phyloP scores from a whole-genome alignment of 2,113 vertebrate species.

The Gymnocephalus cernua region DNA sequence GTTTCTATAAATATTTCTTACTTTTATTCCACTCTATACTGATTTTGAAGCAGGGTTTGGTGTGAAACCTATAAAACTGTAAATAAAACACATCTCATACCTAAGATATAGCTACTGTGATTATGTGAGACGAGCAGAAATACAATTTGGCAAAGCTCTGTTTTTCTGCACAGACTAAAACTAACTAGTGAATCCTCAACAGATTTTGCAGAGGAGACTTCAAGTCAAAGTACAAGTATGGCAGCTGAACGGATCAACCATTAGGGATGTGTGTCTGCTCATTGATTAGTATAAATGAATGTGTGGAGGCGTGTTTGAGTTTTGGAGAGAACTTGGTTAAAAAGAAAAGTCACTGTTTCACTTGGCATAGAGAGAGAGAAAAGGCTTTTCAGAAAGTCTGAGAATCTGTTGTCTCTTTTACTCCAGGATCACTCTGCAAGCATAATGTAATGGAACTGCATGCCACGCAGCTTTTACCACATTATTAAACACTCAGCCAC shows the following conservation, averaged over 20 bases:
- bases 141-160: constrained; percentile 23
- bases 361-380: constrained; percentile 14
- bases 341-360: constrained; percentile 38
- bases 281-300: constrained; percentile 58
- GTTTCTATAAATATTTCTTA: constrained; percentile 37
- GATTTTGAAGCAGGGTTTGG: constrained; percentile 10
- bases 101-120: constrained; percentile 8
- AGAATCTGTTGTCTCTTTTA: constrained; percentile 55
- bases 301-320: constrained; percentile 42
- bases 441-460: constrained; percentile 30
- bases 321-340: constrained; percentile 26
- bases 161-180: constrained; percentile 35
- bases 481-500: constrained; percentile 32
- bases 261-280: constrained; percentile 49
- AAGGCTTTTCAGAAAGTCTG: constrained; percentile 26
- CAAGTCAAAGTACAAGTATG: constrained; percentile 42
- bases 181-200: constrained; percentile 15
- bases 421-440: constrained; percentile 34
- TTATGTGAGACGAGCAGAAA: constrained; percentile 27
- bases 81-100: constrained; percentile 29
- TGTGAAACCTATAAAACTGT: constrained; percentile 8
- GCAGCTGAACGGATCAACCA: constrained; percentile 61
- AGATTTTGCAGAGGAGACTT: constrained; percentile 66
- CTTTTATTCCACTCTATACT: constrained; percentile 21
- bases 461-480: constrained; percentile 27